A percentile compares a stretch with the other conserved stretches of the same genome.
phyloP scores from a whole-genome alignment of 2,113 vertebrate genomes.

The Dinomys branickii region DNA sequence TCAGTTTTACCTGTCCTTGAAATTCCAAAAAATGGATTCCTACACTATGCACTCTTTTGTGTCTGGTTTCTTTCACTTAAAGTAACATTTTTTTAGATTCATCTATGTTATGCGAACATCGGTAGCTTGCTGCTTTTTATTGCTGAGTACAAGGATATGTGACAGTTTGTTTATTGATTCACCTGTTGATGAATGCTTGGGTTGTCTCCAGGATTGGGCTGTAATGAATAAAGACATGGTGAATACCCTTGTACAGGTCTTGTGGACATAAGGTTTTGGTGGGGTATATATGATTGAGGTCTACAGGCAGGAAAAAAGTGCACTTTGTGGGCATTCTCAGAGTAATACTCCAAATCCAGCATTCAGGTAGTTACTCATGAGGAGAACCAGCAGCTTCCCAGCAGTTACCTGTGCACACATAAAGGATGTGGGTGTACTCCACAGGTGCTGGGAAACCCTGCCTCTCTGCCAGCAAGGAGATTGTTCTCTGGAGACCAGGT shows the following conservation, averaged over 20 bases:
- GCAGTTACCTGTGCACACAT: neutral
- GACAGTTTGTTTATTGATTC: neutral
- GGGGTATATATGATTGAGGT: neutral
- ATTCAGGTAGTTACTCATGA: neutral
- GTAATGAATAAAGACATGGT: neutral
- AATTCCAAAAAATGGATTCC: constrained; percentile 40
- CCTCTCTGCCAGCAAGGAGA: neutral
- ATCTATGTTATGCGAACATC: neutral
- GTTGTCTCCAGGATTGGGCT: neutral
- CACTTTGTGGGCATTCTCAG: neutral
- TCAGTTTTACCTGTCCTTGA: constrained; percentile 54
- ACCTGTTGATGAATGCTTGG: constrained; percentile 16
- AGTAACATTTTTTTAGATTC: neutral
- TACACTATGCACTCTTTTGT: neutral
- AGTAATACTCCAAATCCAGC: neutral
- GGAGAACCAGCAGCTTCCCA: neutral
- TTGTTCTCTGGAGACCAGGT: neutral
- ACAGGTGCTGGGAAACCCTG: neutral
- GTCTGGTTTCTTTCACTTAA: constrained; percentile 16
- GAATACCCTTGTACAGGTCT: neutral
- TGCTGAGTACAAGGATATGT: neutral
- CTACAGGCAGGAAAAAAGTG: neutral
- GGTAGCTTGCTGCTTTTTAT: constrained; percentile 18
- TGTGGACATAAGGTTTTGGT: neutral
- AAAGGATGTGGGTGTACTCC: neutral